These are phyloP conservation scores for Apodemus speciosus DNA, from an alignment of 2,113 vertebrate genomes.

Conservation along the genomic window DNA sequence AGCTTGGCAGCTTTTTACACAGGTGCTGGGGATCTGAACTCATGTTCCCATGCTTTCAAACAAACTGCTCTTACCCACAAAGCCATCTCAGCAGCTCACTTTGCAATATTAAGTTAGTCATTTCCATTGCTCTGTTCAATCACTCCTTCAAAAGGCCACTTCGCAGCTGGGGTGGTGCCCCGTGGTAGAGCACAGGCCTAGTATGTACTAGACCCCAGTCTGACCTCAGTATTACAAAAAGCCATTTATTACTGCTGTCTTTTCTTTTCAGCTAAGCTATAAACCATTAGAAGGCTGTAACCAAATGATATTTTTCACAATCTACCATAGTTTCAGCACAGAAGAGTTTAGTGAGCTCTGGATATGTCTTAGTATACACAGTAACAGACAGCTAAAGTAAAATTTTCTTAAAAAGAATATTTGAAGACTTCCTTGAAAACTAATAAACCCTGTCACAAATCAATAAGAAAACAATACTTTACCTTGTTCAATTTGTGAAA, in stretches of 20 bases:
- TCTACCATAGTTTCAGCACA: not conserved
- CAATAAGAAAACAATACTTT: conserved; percentile 59
- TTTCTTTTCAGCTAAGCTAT: not conserved
- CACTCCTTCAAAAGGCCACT: not conserved
- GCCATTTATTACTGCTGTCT: not conserved
- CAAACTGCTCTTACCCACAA: not conserved
- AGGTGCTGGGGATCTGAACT: not conserved
- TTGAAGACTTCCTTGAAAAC: conserved; percentile 17
- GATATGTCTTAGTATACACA: not conserved
- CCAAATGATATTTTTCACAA: conserved; percentile 19
- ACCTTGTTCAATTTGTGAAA: conserved; percentile 92
- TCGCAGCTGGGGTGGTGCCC: not conserved
- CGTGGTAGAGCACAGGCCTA: not conserved
- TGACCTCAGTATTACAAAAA: not conserved
- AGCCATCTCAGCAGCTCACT: not conserved
- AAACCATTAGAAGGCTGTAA: not conserved
- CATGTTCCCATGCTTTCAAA: not conserved
- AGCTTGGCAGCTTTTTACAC: not conserved
- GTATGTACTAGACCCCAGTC: not conserved
- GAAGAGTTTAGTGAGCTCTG: not conserved
- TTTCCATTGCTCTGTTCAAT: not conserved
- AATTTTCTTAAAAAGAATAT: not conserved
- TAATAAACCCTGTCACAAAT: conserved; percentile 4
- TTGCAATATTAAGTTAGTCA: not conserved
- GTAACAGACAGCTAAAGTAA: conserved; percentile 30